Evolutionary conservation across 2,797 vertebrate genomes (phyloP).

Genomic region (Pseudochaenichthys georgianus): DNA sequence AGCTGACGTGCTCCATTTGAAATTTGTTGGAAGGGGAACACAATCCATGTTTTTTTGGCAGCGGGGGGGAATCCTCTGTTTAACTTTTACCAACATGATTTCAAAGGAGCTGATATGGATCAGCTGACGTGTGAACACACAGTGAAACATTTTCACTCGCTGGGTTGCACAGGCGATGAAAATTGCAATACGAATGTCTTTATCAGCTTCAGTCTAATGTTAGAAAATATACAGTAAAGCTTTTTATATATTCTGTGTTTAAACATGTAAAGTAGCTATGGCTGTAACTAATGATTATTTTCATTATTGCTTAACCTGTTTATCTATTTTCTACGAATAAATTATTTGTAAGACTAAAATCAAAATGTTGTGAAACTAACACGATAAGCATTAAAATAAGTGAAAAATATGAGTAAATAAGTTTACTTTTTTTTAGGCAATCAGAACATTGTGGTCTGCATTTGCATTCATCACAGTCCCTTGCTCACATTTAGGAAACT

Average conservation of each 20-base stretch:
- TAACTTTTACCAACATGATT: conserved; percentile 4
- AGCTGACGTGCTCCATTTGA: conserved; percentile 18
- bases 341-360: too few relatives aligned
- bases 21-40: conserved; percentile 44
- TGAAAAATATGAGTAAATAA: too few relatives aligned
- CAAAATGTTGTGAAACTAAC: too few relatives aligned
- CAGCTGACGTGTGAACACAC: conserved; percentile 34
- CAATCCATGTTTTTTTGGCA: conserved; percentile 42
- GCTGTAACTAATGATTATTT: neutral
- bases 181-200: neutral
- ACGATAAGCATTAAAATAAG: too few relatives aligned
- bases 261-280: neutral
- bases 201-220: neutral
- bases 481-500: neutral
- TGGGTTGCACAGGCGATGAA: neutral
- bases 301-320: neutral
- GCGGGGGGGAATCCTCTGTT: conserved; percentile 35
- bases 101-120: conserved; percentile 44
- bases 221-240: neutral
- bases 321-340: too few relatives aligned
- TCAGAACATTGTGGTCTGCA: too few relatives aligned
- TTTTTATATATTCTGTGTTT: neutral
- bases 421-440: too few relatives aligned
- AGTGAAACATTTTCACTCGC: conserved; percentile 9
- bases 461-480: too few relatives aligned